Percentiles rank a stretch among this genome's conserved stretches.
Evolutionary conservation across 2,113 vertebrate genomes (phyloP).

Genomic region (Centropristis striata): DNA sequence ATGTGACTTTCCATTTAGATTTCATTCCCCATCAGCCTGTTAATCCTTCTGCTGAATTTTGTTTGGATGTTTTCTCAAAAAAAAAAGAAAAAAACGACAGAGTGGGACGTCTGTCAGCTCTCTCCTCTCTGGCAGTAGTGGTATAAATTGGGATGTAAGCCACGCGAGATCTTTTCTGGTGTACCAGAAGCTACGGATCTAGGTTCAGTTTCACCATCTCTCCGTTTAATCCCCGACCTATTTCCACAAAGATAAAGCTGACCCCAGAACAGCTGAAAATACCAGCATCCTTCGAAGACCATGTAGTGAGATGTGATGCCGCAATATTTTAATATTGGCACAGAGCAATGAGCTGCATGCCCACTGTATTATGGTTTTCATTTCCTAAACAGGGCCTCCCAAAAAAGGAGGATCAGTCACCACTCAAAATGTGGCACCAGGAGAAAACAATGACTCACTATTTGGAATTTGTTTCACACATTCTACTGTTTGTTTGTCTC

Average conservation of each 20-base stretch:
- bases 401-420: background rate
- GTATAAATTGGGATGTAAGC: slow-evolving; percentile 64
- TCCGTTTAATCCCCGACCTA: background rate
- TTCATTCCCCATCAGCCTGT: too few species aligned
- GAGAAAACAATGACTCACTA: background rate
- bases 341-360: slow-evolving; percentile 52
- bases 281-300: slow-evolving; percentile 24
- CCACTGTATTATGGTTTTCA: slow-evolving; percentile 9
- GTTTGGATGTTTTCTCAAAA: background rate
- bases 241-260: slow-evolving; percentile 18
- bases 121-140: slow-evolving; percentile 15
- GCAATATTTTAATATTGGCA: slow-evolving; percentile 75
- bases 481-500: background rate
- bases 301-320: slow-evolving; percentile 52
- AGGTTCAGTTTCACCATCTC: slow-evolving; percentile 53
- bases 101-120: slow-evolving; percentile 54
- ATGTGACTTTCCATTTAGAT: background rate
- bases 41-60: background rate
- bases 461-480: background rate
- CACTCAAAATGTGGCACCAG: background rate
- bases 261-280: slow-evolving; percentile 47
- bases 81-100: slow-evolving; percentile 25
- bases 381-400: background rate
- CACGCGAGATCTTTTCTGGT: slow-evolving; percentile 74
- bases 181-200: slow-evolving; percentile 51